phyloP scores from a whole-genome alignment of 2,113 vertebrate species.

The Canis aureus region DNA sequence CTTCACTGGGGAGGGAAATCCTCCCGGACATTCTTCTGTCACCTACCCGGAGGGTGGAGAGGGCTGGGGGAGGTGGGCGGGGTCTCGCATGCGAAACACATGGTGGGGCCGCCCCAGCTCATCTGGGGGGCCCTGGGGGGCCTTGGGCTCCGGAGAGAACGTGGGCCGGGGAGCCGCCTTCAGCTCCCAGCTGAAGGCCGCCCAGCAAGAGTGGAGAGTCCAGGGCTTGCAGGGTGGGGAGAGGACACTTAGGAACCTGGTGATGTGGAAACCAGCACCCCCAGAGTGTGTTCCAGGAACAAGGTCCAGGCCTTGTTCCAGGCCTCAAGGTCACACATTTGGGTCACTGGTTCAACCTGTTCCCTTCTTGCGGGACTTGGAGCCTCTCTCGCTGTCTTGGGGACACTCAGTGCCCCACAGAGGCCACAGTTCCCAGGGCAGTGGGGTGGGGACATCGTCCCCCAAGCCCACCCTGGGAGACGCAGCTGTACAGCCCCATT shows the following conservation, averaged over 20 bases:
- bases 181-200: too few species aligned
- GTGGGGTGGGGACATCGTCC: rapidly evolving
- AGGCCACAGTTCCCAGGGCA: rapidly evolving
- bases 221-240: neutral
- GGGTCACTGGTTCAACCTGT: neutral
- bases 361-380: too few species aligned
- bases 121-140: neutral
- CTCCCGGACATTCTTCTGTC: neutral
- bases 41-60: neutral
- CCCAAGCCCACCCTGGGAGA: rapidly evolving
- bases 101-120: neutral
- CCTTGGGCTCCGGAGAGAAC: neutral
- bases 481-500: neutral
- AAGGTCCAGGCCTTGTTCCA: too few species aligned
- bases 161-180: neutral
- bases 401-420: neutral
- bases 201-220: too few species aligned
- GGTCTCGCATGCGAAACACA: neutral
- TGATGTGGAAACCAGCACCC: neutral
- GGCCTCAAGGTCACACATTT: neutral
- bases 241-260: neutral
- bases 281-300: neutral
- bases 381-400: neutral
- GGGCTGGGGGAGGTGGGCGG: neutral
- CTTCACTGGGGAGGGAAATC: neutral